phyloP scores from a whole-genome alignment of 2,113 vertebrate genomes.

The Arvicanthis niloticus region DNA sequence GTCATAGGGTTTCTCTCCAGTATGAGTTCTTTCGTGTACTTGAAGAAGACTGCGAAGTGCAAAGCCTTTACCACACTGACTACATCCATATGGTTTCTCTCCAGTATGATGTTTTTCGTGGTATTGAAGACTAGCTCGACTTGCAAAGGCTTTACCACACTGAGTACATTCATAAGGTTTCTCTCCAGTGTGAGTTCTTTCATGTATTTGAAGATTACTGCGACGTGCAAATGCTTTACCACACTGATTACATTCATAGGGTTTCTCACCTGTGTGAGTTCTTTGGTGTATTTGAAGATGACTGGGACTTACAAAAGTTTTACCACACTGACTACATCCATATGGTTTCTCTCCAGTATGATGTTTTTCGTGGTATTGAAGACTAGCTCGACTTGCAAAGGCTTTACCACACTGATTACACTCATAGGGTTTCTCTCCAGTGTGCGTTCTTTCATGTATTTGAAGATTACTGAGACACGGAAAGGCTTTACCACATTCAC shows the following conservation, averaged over 20 bases:
- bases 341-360: neutral
- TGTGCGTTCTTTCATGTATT: neutral
- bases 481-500: neutral
- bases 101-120: no score
- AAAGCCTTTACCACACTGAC: no score
- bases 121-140: no score
- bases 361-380: neutral
- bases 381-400: neutral
- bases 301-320: neutral
- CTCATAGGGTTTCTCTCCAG: neutral
- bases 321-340: neutral
- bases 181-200: neutral
- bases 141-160: neutral
- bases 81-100: no score
- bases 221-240: neutral
- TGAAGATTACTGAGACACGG: neutral
- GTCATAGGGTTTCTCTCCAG: no score
- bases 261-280: neutral
- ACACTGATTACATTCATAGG: neutral
- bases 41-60: no score
- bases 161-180: neutral
- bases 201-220: neutral
- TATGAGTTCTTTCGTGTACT: no score
- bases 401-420: neutral
- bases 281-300: neutral